These are phyloP conservation scores for Hyalella azteca DNA, from an alignment of 2,888 invertebrate species.

Conservation along the genomic window DNA sequence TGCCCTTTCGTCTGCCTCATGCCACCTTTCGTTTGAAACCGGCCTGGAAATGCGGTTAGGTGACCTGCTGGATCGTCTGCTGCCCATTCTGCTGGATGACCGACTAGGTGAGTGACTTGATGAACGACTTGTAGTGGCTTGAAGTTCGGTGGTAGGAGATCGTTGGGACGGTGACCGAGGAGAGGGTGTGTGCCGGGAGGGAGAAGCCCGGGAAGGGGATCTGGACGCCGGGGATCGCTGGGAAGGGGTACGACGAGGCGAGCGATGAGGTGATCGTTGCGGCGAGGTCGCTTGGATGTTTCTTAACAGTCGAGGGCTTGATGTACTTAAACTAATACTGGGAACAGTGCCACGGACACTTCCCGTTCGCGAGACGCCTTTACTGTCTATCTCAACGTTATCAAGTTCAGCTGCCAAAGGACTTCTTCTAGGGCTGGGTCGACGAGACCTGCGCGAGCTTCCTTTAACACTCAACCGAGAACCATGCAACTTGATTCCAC, in stretches of 20 bases:
- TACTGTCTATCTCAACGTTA: background rate
- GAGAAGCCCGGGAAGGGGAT: conserved; percentile 18
- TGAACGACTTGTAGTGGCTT: conserved; percentile 49
- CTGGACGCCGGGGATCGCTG: conserved; percentile 17
- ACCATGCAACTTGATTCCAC: conserved; percentile 41
- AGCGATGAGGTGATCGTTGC: conserved; percentile 22
- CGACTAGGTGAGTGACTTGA: conserved; percentile 47
- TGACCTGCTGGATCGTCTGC: conserved; percentile 48
- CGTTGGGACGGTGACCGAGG: conserved; percentile 1
- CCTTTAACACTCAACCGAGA: conserved; percentile 55
- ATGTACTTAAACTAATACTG: conserved; percentile 53
- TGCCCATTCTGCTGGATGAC: conserved; percentile 47
- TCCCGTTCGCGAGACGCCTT: conserved; percentile 20
- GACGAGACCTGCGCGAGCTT: conserved; percentile 48
- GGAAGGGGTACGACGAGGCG: conserved; percentile 21
- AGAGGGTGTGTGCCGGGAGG: conserved; percentile 26
- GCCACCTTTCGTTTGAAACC: conserved; percentile 21
- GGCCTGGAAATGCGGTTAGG: conserved; percentile 40
- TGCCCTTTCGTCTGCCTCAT: conserved; percentile 12
- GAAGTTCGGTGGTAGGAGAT: conserved; percentile 25
- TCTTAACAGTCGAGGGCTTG: conserved; percentile 49
- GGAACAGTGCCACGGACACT: conserved; percentile 51
- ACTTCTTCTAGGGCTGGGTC: conserved; percentile 52
- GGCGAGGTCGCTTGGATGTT: conserved; percentile 6
- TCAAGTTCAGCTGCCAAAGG: conserved; percentile 41